Evolutionary conservation across 2,888 invertebrate genomes (phyloP), one percentile per base, ranked within the genome.

Genomic region (Luperina nickerlii): DNA sequence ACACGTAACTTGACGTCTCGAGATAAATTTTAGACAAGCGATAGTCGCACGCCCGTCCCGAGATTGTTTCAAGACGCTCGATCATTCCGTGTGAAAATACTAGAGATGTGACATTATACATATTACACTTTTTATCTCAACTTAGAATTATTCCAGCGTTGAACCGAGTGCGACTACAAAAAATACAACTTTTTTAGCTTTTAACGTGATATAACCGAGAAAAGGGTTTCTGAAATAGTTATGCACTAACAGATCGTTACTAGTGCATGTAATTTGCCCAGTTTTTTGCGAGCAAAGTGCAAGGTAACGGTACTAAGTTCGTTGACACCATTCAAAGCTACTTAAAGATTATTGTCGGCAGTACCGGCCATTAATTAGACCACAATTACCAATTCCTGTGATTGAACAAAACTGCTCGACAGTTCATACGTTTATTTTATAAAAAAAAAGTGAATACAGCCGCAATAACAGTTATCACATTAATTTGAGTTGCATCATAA

Each of bases 21-120:
- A 84, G 93, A 93, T 93, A 92, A 92, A 79, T 92, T 92, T 92
- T 88, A 88, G 92, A 93, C 92, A 92, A 88, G 88, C 79, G 92
- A 92, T 92, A 92, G 90, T 81, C 79, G 74, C 79, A 84, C 78
- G 78, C 71, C 83, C 70, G 84, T 81, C 82, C 74, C 66, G 68
- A 86, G 87, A 87, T 85, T 85, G 84, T 81, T 76, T 76, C 60
- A 69, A 82, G 73, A 48, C 83, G 75, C 85, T 84, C 85, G 77
- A 90, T 90, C 90, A 88, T 80, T 74, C 75, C 85, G 87, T 90
- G 90, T 89, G 90, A 83, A 87, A 87, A 87, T 86, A 78, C 81
- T 78, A 83, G 74, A 85, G 80, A 74, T 78, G 85, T 78, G 87
- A 86, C 81, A 87, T 76, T 76, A 74, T 81, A 83, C 79, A 70